Conservation (phyloP, 2,888 invertebrate species). For the Horisme vitalbata region DNA sequence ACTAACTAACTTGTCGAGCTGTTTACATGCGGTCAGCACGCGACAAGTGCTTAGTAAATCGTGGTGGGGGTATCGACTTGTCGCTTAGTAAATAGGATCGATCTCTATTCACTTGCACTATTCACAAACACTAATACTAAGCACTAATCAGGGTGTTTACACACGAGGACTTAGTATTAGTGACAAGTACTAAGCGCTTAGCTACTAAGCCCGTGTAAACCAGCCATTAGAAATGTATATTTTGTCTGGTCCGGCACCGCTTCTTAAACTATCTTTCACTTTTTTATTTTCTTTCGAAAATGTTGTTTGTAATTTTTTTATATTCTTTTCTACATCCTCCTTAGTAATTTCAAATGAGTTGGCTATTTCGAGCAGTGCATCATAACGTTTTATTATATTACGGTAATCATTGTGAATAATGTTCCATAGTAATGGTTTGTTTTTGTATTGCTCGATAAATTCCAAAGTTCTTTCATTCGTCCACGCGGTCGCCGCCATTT, state of each 20-base stretch:
- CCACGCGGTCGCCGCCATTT: slow-evolving; percentile 35
- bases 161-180: no score
- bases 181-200: no score
- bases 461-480: slow-evolving; percentile 42
- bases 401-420: slow-evolving; percentile 39
- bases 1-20: no score
- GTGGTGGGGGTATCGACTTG: no score
- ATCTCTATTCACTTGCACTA: no score
- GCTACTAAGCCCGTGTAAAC: no score
- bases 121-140: no score
- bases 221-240: slow-evolving; percentile 33
- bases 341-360: slow-evolving; percentile 34
- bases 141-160: no score
- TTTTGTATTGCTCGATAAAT: slow-evolving; percentile 42
- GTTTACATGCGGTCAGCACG: no score
- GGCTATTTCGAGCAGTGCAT: slow-evolving; percentile 34
- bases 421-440: slow-evolving; percentile 41
- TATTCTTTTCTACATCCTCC: slow-evolving; percentile 34
- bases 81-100: no score
- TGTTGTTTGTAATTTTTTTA: slow-evolving; percentile 34
- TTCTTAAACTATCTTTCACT: slow-evolving; percentile 32
- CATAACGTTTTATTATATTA: slow-evolving; percentile 36
- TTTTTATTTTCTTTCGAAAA: slow-evolving; percentile 35
- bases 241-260: slow-evolving; percentile 31
- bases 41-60: no score